Percentiles rank a stretch among this genome's conserved stretches.
Conservation (phyloP, 2,113 vertebrate species). For the Emberiza fucata region DNA sequence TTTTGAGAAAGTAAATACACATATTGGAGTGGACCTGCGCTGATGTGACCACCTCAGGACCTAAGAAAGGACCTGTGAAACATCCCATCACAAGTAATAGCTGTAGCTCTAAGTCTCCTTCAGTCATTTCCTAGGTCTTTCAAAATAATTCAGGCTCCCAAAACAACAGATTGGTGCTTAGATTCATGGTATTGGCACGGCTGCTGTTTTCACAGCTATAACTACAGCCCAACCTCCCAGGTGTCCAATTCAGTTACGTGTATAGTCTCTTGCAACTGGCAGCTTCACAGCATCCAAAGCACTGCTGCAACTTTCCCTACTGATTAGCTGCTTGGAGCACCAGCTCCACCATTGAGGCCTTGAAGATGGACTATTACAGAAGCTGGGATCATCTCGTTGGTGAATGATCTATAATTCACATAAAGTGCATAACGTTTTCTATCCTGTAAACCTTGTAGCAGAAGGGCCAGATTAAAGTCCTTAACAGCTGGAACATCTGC, state of each 20-base stretch:
- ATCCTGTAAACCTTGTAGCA: neutral
- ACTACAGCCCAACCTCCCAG: constrained; percentile 28
- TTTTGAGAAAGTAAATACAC: neutral
- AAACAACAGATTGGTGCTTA: constrained; percentile 32
- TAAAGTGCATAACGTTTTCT: neutral
- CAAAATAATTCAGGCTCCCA: constrained; percentile 10
- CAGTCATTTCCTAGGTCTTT: neutral
- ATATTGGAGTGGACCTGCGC: neutral
- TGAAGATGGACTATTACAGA: neutral
- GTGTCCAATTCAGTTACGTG: constrained; percentile 23
- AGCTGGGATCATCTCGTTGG: neutral
- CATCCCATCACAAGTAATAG: neutral
- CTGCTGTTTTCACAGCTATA: constrained; percentile 40
- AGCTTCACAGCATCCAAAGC: neutral
- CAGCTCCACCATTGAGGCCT: neutral
- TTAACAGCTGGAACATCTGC: constrained; percentile 32
- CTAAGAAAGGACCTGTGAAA: neutral
- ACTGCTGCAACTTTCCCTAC: neutral
- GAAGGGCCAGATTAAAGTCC: neutral
- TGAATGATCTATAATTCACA: neutral
- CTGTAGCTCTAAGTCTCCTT: neutral
- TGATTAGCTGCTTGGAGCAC: neutral
- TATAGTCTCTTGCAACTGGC: neutral
- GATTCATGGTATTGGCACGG: neutral
- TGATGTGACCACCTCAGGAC: neutral